Evolutionary conservation across 2,797 vertebrate genomes (phyloP).

Genomic region (Syndactyla subalaris): DNA sequence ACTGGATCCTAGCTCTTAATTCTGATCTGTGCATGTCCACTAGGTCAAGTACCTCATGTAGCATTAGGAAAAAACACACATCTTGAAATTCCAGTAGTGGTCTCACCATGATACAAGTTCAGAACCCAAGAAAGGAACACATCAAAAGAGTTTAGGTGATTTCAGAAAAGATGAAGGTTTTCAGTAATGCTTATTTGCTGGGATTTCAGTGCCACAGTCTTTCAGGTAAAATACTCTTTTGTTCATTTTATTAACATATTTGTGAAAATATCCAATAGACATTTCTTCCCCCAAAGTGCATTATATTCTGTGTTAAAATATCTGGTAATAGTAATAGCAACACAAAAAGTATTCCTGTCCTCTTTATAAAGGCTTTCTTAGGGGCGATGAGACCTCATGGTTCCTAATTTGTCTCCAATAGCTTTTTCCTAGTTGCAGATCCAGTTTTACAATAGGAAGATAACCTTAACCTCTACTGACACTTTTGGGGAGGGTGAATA

Average conservation of each 20-base stretch:
- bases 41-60: background rate
- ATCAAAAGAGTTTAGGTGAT: background rate
- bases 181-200: background rate
- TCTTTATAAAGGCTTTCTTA: background rate
- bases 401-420: background rate
- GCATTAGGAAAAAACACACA: background rate
- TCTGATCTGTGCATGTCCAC: background rate
- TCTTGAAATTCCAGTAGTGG: background rate
- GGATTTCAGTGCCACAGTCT: background rate
- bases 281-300: background rate
- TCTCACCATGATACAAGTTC: background rate
- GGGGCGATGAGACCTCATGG: background rate
- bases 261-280: background rate
- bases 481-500: background rate
- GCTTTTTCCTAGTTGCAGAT: background rate
- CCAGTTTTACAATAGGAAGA: background rate
- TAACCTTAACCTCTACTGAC: background rate
- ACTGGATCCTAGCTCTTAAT: background rate
- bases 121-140: background rate
- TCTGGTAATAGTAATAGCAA: background rate
- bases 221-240: background rate
- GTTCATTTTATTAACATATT: background rate
- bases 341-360: background rate
- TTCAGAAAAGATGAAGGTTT: background rate
- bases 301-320: background rate